Base-by-base conservation (phyloP, 2,113 vertebrate species). In the Agelaius phoeniceus region DNA sequence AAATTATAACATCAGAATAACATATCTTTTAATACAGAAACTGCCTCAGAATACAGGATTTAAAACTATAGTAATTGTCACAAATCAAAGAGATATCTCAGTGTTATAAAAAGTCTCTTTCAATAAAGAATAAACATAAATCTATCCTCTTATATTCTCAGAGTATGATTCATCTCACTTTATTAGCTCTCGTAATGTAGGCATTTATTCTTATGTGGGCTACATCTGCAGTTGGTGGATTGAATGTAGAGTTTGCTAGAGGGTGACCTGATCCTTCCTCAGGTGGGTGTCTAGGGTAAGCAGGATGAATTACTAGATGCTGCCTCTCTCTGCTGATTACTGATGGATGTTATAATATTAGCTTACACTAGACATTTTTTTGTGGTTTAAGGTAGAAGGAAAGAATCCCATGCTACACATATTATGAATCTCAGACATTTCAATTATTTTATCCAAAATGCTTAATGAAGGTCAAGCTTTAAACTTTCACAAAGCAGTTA, bases 81-180 rank as follows among this genome's bases (percentile, higher is more conserved):
- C 51, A 65, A 84, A 35, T 85, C 67, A 84, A 76, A 87, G 61
- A 52, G 31, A 69, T 62, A 81, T 23, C 37, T 87, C 57, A 54
- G 28, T 82, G 37, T 84, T 87, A 76, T 31, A 83, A 92, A 95
- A 94, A 46, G 10, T 57, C 80, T 85, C 23, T 84, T 90, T 92
- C 62, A 68, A 87, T 76, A 88, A 88, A 89, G 63, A 82, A 80
- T 74, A 95, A 94, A 68, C 21, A 94, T 89, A 92, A 94, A 94
- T 84, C 81, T 87, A 62, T 82, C 66, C 75, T n/a, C 9, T 90
- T 79, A 87, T 72, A 84, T 78, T 94, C 68, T 89, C 52, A 78
- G 49, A 81, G n/a, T 68, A 77, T 23, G 30, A 94, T 83, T 85
- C 31, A 94, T 93, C 62, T 82, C 62, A 76, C 62, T 84, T 84